Evolutionary conservation across 2,797 vertebrate genomes (phyloP).

Genomic region (Thamnophis elegans): DNA sequence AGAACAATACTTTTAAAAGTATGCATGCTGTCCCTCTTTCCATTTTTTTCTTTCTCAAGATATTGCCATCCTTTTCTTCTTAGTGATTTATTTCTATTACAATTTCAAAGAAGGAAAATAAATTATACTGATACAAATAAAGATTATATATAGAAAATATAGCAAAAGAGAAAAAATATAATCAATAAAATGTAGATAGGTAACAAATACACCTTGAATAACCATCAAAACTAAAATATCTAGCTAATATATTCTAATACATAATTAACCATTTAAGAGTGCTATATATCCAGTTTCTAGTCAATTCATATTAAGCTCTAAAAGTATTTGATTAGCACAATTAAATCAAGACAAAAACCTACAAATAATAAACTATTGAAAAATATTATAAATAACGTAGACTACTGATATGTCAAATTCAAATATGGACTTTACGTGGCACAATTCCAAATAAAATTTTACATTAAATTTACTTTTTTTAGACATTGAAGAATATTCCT

Average conservation of each 20-base stretch:
- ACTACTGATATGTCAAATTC: not conserved
- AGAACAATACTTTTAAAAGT: slow-evolving; percentile 25
- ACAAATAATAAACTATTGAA: not conserved
- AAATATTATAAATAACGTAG: not conserved
- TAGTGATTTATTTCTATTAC: not conserved
- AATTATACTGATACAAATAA: not conserved
- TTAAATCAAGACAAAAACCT: not conserved
- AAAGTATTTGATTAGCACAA: not conserved
- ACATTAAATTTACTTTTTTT: not conserved
- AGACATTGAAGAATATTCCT: not conserved
- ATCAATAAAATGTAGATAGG: not conserved
- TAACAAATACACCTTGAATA: not conserved
- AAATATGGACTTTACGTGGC: not conserved
- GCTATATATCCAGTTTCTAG: not conserved
- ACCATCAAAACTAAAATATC: not conserved
- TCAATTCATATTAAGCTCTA: not conserved
- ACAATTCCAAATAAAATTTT: not conserved
- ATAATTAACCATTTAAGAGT: not conserved
- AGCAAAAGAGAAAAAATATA: not conserved
- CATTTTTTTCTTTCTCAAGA: not conserved
- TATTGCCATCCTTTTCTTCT: slow-evolving; percentile 5
- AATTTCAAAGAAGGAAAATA: not conserved
- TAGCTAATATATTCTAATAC: not conserved
- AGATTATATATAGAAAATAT: not conserved
- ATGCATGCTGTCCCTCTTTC: not conserved